Conservation (phyloP, 92 coral and sea anemone genomes). For the Actinernus sp. region DNA sequence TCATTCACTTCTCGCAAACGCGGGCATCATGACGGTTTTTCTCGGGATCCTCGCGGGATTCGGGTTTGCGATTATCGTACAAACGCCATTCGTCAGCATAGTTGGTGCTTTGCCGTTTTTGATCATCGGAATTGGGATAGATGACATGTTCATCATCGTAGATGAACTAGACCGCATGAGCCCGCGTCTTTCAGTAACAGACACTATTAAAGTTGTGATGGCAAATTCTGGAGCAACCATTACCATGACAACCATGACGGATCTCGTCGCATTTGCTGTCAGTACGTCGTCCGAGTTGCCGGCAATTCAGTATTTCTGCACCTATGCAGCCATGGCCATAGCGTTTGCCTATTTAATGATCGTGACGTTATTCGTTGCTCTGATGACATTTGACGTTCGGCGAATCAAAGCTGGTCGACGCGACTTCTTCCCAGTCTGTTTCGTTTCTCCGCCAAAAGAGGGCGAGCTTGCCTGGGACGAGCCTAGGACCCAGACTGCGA, state of each 20-base stretch:
- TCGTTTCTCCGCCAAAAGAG: slow-evolving; percentile 44
- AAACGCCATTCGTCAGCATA: slow-evolving; percentile 71
- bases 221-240: slow-evolving; percentile 49
- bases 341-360: slow-evolving; percentile 48
- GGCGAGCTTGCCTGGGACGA: slow-evolving; percentile 61
- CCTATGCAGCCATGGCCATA: slow-evolving; percentile 52
- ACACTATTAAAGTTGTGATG: slow-evolving; percentile 33
- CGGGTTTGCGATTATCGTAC: slow-evolving; percentile 67
- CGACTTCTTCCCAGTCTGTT: slow-evolving; percentile 54
- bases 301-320: slow-evolving; percentile 60
- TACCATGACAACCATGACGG: slow-evolving; percentile 71
- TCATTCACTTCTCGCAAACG: slow-evolving; percentile 80
- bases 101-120: slow-evolving; percentile 81
- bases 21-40: slow-evolving; percentile 86
- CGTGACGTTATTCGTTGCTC: slow-evolving; percentile 55
- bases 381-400: slow-evolving; percentile 56
- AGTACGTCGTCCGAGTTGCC: slow-evolving; percentile 61
- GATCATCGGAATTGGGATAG: slow-evolving; percentile 88
- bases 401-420: slow-evolving; percentile 55
- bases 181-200: slow-evolving; percentile 40
- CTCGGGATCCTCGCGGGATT: slow-evolving; percentile 87
- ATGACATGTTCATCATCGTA: slow-evolving; percentile 89
- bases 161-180: slow-evolving; percentile 83
- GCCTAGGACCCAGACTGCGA: slow-evolving; percentile 32
- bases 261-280: slow-evolving; percentile 68